Conservation (phyloP, 1,140 invertebrate genomes). For the Drosophila pachea region DNA sequence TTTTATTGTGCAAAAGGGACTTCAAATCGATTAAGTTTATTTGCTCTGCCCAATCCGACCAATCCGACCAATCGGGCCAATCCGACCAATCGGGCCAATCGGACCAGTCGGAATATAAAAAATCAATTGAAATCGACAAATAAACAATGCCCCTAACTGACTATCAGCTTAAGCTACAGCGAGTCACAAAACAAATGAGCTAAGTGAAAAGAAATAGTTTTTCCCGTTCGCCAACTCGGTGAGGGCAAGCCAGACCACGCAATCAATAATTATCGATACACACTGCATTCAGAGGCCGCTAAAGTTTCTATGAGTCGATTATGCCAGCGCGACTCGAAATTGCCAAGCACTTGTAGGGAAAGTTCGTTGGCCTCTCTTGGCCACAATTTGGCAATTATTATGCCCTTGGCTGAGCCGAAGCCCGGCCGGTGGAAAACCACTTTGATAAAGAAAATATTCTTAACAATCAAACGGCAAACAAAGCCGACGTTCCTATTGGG, state of each 20-base stretch:
- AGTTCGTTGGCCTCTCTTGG: neutral
- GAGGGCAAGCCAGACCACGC: no score
- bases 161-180: neutral
- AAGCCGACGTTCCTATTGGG: neutral
- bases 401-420: conserved; percentile 15
- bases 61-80: conserved; percentile 7
- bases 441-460: conserved; percentile 53
- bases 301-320: no score
- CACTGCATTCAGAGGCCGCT: no score
- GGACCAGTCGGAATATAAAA: neutral
- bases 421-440: conserved; percentile 25
- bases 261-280: no score
- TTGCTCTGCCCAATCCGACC: conserved; percentile 9
- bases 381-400: conserved; percentile 39
- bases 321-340: no score
- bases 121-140: conserved; percentile 32
- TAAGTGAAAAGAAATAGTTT: no score
- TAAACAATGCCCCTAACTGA: neutral
- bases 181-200: no score
- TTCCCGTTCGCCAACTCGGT: no score
- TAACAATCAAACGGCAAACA: conserved; percentile 50
- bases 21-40: conserved; percentile 29
- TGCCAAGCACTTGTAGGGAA: no score
- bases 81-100: conserved; percentile 10
- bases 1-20: conserved; percentile 22